Conservation (phyloP, 2,888 invertebrate species). For the Ormyrus labotus region DNA sequence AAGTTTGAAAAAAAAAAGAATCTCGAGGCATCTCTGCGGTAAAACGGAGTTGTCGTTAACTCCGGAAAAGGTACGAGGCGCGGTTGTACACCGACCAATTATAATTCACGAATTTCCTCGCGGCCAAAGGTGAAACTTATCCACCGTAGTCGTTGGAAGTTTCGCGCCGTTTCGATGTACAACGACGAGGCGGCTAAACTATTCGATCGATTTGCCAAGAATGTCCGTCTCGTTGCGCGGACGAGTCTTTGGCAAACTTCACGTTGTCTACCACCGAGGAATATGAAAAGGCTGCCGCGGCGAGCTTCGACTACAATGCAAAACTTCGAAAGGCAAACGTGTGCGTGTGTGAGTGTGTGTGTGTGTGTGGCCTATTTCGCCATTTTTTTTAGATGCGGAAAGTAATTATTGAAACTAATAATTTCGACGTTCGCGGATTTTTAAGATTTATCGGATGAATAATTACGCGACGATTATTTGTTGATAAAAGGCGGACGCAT, state of each 20-base stretch:
- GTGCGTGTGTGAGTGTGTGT: no score
- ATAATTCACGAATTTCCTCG: slow-evolving; percentile 25
- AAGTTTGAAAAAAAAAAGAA: not conserved
- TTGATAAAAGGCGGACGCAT: no score
- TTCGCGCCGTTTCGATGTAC: no score
- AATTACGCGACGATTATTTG: no score
- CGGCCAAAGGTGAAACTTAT: slow-evolving; percentile 24
- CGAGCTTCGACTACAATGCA: not conserved
- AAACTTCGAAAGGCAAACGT: not conserved
- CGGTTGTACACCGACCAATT: not conserved
- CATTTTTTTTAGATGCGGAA: no score
- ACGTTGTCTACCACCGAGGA: not conserved
- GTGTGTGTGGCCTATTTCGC: no score
- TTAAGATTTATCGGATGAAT: no score
- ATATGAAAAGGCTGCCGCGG: not conserved
- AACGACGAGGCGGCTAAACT: slow-evolving; percentile 15
- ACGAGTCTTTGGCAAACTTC: slow-evolving; percentile 30
- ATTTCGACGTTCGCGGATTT: no score
- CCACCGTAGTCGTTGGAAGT: not conserved
- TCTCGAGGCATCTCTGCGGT: no score
- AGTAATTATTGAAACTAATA: no score
- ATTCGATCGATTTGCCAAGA: slow-evolving; percentile 46
- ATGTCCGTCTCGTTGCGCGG: slow-evolving; percentile 3
- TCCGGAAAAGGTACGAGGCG: no score
- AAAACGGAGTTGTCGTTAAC: no score